Base-by-base conservation (phyloP, 1,140 invertebrate genomes). In the Drosophila equinoxialis region DNA sequence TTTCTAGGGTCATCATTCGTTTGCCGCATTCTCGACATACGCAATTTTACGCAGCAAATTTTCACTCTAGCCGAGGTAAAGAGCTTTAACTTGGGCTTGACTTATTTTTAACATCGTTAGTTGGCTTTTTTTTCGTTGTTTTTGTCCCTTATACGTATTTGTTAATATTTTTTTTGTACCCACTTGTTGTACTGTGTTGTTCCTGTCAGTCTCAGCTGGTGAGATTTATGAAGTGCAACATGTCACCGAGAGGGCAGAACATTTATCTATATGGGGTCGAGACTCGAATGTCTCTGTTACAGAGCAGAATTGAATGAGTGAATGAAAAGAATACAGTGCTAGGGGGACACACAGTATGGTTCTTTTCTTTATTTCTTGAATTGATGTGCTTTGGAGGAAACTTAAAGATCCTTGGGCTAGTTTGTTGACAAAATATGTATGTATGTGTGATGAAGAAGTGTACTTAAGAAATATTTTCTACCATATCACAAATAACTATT, bases 181-280 rank as follows among this genome's bases (percentile, higher is more conserved):
- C 82, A 86, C 82, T 86, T 86, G 83, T 86, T 86, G 82, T 58
- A 66, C 51, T 69, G 35, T 69, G 74, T 77, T 76, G 71, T 65
- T 61, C 78, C 66, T 82, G 82, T 87, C 82, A 87, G 71, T 87
- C 79, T 79, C 82, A 87, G 82, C 79, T 83, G 83, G 62, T 42
- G 79, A 79, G 84, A 86, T 86, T 86, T 86, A 89, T 86, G 83
- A 87, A 86, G 79, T 87, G 79, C 83, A 82, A 83, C 79, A 87
- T 74, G 65, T 51, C 75, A 66, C 55, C 7, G 59, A 77, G 65
- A 74, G 68, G 33, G 81, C 45, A 39, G 59, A 37, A 81, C 71
- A 85, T 77, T 75, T 70, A 87, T 85, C 73, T 70, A 74, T 68
- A 33, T 66, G n/a, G 45, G 23, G 17, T 17, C 39, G 20, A 54